These are phyloP conservation scores for Hozukius guyotensis DNA, from an alignment of 2,797 vertebrate species.

Conservation along the genomic window DNA sequence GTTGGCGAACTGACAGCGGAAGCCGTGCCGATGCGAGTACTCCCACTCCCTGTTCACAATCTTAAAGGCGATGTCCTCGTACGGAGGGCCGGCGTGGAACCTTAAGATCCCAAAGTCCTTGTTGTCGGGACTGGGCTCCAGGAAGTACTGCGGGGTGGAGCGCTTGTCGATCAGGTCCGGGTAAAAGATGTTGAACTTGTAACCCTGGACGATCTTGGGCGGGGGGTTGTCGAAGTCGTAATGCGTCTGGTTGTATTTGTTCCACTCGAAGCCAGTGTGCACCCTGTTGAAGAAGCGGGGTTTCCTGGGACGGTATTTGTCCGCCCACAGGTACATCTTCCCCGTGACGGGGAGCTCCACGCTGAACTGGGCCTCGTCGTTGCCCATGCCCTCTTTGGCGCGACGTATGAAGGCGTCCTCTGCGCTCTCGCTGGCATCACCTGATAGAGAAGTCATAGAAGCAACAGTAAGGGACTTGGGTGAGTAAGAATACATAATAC, in stretches of 20 bases:
- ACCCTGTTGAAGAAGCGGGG: constrained; percentile 98
- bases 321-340: constrained; percentile 97
- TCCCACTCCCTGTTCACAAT: constrained; percentile 98
- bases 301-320: constrained; percentile 98
- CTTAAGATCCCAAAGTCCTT: constrained; percentile 96
- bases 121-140: constrained; percentile 95
- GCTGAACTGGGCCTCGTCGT: constrained; percentile 97
- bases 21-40: constrained; percentile 96
- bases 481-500: background rate
- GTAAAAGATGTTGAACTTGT: constrained; percentile 99
- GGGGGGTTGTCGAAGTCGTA: constrained; percentile 98
- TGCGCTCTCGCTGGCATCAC: constrained; percentile 91
- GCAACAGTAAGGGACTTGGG: background rate
- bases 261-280: constrained; percentile 99
- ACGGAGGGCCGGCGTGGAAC: constrained; percentile 95
- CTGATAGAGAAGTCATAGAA: constrained; percentile 67
- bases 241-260: constrained; percentile 99
- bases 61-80: constrained; percentile 99
- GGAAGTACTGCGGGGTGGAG: constrained; percentile 96
- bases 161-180: constrained; percentile 97
- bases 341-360: constrained; percentile 95
- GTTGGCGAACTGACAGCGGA: constrained; percentile 98
- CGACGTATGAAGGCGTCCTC: constrained; percentile 95
- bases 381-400: constrained; percentile 95
- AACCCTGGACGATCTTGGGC: constrained; percentile 97